Evolutionary conservation across 2,797 vertebrate genomes (phyloP), one percentile per base, ranked within the genome.

Genomic region (Lacerta viridis): DNA sequence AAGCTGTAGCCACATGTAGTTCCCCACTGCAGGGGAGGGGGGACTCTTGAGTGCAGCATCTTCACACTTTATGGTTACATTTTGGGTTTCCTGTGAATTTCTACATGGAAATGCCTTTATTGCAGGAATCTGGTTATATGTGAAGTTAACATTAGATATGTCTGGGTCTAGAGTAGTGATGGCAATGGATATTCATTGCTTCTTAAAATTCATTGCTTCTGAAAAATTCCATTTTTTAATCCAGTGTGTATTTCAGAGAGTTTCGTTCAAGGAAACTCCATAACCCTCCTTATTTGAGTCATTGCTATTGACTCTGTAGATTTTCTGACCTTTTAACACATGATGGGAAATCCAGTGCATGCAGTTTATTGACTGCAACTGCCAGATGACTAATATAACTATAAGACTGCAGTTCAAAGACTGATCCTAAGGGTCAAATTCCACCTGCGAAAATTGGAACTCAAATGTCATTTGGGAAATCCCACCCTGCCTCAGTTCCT

Each of bases 351-450:
- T 10, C 13, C 39, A 76, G 10, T 77, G 61, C 59, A 82, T 27
- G 43, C 17, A 68, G 46, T 88, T 68, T 88, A 55, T 50, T 64
- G 23, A 87, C 71, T 83, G 33, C 72, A 83, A 59, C 80, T 88
- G 33, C 33, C 17, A 46, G 18, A 25, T 61, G 46, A 80, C 17
- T 80, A 80, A 80, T 59, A 80, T 59, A 87, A 18, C 46, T 87
- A 61, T 18, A 80, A 80, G 9, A 39, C 2, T 59, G 36, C n/a
- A 83, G 39, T 77, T 68, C 39, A 77, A 66, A 69, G 66, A 66
- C 80, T 39, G 13, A 77, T 55, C 79, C 64, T 36, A n/a, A 43
- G 18, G 68, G 86, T 43, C 80, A 43, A 75, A 17, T 17, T 61
- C 6, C 36, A 82, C 8, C 43, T 64, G 69, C 43, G 39, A 81